These are phyloP conservation scores for Coturnix japonica DNA, from an alignment of 2,113 vertebrate species.

Conservation along the genomic window DNA sequence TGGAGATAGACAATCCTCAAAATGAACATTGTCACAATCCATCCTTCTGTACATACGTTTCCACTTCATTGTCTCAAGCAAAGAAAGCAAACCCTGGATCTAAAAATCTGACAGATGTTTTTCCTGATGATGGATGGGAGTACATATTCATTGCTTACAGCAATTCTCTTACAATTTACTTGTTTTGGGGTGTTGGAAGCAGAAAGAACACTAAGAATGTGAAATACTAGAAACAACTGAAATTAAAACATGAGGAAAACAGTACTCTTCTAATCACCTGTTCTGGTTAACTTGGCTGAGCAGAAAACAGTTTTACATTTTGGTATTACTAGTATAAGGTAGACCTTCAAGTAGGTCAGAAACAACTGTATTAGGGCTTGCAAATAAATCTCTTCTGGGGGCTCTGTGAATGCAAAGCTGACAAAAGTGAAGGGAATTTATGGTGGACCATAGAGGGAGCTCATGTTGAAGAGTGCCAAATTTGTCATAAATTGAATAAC, in stretches of 20 bases:
- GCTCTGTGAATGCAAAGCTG: not conserved
- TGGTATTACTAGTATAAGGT: not conserved
- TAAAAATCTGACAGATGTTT: not conserved
- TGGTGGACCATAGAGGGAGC: not conserved
- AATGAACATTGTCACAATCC: slow-evolving; percentile 4
- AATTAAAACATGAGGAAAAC: slow-evolving; percentile 6
- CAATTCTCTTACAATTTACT: slow-evolving; percentile 12
- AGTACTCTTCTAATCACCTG: not conserved
- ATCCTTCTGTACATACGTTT: not conserved
- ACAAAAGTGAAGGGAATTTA: not conserved
- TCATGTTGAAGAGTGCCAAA: not conserved
- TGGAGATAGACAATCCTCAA: not conserved
- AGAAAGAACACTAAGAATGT: not conserved
- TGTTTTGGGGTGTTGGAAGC: not conserved
- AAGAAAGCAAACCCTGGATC: slow-evolving; percentile 1
- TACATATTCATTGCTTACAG: not conserved
- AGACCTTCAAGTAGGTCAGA: not conserved
- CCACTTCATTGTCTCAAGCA: not conserved
- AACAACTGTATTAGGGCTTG: not conserved
- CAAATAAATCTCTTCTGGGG: not conserved
- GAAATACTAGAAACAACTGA: slow-evolving; percentile 2
- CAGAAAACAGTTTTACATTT: not conserved
- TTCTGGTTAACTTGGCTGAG: not conserved
- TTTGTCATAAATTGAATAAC: not conserved
- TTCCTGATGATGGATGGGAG: not conserved